Base-by-base conservation (phyloP, 1,140 invertebrate genomes). In the Heliconius eleuchia region DNA sequence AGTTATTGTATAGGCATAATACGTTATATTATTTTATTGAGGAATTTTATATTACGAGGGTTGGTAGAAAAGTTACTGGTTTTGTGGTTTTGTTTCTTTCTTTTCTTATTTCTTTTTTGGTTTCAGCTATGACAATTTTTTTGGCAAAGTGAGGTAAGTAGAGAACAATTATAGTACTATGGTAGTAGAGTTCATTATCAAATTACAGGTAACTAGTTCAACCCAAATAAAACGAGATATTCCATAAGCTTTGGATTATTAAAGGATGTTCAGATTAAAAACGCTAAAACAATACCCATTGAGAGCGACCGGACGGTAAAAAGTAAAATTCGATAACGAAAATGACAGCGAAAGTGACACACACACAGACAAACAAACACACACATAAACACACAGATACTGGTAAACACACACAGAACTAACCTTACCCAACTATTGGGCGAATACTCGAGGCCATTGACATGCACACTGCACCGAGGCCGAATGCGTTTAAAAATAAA, bases 401-500 rank as follows among this genome's bases (percentile, higher is more conserved):
- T 34, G 37, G 23, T 34, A 30, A 37, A 77, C 78, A 85, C 86
- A 87, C 83, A 86, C 86, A 89, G 84, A 85, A 86, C 90, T 93
- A 91, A 93, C 91, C 91, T 93, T 93, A 88, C 90, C 84, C 89
- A 93, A 92, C 88, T 84, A 88, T 83, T 88, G 88, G 85, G 87
- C 91, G 87, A 92, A 93, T 89, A 88, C 87, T 82, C 82, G 87
- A 80, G 90, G 84, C 60, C 79, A 80, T 73, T 80, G 79, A 80
- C 79, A 80, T 79, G 78, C 81, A 82, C 82, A 84, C 80, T 76
- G 87, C 85, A 81, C 83, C 89, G 89, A 90, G 89, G 88, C 91
- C 86, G 88, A 89, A 86, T 86, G 83, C 82, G 85, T 84, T 85
- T 85, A 87, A 88, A 89, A 89, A 88, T 87, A 85, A 86, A 84